Evolutionary conservation across 2,113 vertebrate species (phyloP), one percentile per base, ranked within the genome.

Genomic region (Rhinichthys klamathensis): DNA sequence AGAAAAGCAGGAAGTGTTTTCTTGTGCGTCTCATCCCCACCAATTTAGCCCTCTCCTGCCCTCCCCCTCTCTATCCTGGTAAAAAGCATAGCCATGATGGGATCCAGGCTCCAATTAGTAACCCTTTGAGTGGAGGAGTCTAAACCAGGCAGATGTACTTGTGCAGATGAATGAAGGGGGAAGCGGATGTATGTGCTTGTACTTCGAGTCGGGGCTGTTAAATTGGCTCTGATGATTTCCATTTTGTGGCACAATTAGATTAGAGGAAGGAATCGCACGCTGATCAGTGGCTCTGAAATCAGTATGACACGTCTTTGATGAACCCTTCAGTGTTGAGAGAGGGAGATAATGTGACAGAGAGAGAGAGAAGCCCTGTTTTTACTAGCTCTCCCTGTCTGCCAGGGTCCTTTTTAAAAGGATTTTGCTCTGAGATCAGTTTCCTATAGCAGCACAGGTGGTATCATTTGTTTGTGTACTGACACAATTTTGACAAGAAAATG

Each of bases 181-280:
- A 88, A 88, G 72, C 88, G 82, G 86, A 86, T 88, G 83, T 87
- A 84, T 86, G 87, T 86, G 86, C 86, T 89, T 85, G 79, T 87
- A 86, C 87, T 82, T 61, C 3, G 83, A 84, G 87, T 86, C 80
- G 73, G 70, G 30, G 72, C 79, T 85, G 82, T 83, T 88, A 84
- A 88, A 88, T 89, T 86, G 84, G 85, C 84, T 86, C 89, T 89
- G 87, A 86, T 88, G 88, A 89, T 82, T 89, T 87, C 85, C 82
- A 88, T 89, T 89, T 89, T 88, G 86, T 74, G 80, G 84, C 86
- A 89, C 86, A 89, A 88, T 89, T 89, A 86, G 86, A 89, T 89
- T 87, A 88, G 84, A 88, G 84, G 85, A 87, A 87, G 85, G 88
- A 87, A 89, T 67, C 84, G 70, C 84, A 87, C 85, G 83, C 87